Evolutionary conservation across 2,797 vertebrate genomes (phyloP), one percentile per base, ranked within the genome.

Genomic region (Pelochelys cantorii): DNA sequence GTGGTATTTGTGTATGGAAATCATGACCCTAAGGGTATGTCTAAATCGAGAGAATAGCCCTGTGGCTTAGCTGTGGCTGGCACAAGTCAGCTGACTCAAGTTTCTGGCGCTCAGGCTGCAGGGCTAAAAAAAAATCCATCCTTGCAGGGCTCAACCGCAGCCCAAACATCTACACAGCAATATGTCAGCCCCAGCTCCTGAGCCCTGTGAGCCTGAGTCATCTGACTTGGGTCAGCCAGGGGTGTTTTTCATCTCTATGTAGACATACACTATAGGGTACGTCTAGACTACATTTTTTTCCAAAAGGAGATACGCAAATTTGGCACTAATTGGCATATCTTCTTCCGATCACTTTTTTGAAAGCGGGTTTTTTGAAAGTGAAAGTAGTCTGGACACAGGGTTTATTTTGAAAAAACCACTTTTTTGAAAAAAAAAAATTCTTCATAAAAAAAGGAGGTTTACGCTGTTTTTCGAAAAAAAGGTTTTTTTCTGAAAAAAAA

Each of bases 1-100:
- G 80, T 93, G 75, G 11, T 84, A 78, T 94, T 37, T 42, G 89
- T 86, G 23, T 85, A 75, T 93, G 86, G 94, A 95, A 95, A 95
- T 92, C 78, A 86, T 86, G 85, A 89, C 79, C 87, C 52, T 86
- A 60, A 60, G 65, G 15, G 62, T 65, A 65, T 2, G 2, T n/a
- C 62, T 65, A n/a, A 9, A 65, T 65, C 31, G 31, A 31, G 31
- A 18, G 31, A 65, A 65, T 18, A 65, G 31, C 31, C 31, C 31
- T n/a, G 8, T 65, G 10, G 62, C 15, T n/a, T 15, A 2, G 62
- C 62, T n/a, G 31, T 1, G 4, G 62, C 31, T 65, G 31, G 62
- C 15, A 31, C 17, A 5, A n/a, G 31, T 65, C 62, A 65, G 31
- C 62, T 65, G 31, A n/a, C 62, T n/a, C 15, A n/a, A 15, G 31